A percentile compares a stretch with the other conserved stretches of the same genome.
phyloP scores from a whole-genome alignment of 2,888 invertebrate species.

The Stenurella melanura region DNA sequence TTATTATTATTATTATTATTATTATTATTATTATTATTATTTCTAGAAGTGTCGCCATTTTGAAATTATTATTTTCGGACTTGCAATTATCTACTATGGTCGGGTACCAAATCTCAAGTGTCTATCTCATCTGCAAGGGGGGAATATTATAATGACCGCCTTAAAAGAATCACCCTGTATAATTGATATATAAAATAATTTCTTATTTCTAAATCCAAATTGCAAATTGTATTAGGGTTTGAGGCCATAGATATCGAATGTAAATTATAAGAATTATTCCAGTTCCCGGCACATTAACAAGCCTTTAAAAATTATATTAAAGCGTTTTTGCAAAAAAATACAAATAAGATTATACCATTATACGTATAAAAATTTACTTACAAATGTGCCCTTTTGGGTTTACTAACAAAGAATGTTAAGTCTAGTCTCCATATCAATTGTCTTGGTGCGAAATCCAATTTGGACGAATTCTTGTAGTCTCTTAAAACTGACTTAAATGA shows the following conservation, averaged over 20 bases:
- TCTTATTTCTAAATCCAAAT: too few relatives aligned
- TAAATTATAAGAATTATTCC: neutral
- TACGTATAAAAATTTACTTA: neutral
- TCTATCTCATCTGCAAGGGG: too few relatives aligned
- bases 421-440: neutral
- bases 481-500: neutral
- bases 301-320: neutral
- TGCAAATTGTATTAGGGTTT: too few relatives aligned
- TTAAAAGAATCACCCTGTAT: too few relatives aligned
- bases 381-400: slow-evolving; percentile 8
- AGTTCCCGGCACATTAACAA: neutral
- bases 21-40: too few relatives aligned
- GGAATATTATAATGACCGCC: too few relatives aligned
- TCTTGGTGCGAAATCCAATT: neutral
- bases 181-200: too few relatives aligned
- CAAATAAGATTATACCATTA: neutral
- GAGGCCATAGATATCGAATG: neutral
- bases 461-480: neutral
- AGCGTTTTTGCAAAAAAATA: neutral
- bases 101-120: too few relatives aligned
- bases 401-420: neutral
- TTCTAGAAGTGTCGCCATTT: too few relatives aligned
- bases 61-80: too few relatives aligned
- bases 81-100: too few relatives aligned
- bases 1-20: too few relatives aligned